A percentile compares a stretch with the other conserved stretches of the same genome.
These are phyloP conservation scores for Chrysina gloriosa DNA, from an alignment of 2,888 invertebrate species.

Conservation along the genomic window DNA sequence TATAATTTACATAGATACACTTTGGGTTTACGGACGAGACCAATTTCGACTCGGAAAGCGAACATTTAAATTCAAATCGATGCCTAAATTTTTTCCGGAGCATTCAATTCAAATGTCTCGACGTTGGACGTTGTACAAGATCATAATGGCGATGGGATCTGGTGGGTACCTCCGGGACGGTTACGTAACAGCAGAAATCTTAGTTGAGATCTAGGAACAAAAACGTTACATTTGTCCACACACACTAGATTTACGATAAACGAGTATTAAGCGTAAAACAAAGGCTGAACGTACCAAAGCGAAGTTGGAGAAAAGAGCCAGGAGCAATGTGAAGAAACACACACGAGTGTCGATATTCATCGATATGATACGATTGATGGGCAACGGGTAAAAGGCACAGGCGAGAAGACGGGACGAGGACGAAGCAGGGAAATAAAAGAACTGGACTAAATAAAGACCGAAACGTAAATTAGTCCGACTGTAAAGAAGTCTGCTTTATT, in stretches of 20 bases:
- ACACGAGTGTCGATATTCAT: slow-evolving; percentile 33
- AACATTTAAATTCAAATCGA: slow-evolving; percentile 39
- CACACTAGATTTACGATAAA: slow-evolving; percentile 55
- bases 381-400: not conserved
- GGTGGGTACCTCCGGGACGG: slow-evolving; percentile 16
- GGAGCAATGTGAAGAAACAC: slow-evolving; percentile 45
- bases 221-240: slow-evolving; percentile 56
- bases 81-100: slow-evolving; percentile 32
- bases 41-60: slow-evolving; percentile 29
- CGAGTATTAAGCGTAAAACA: slow-evolving; percentile 42
- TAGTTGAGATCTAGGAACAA: slow-evolving; percentile 54
- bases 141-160: slow-evolving; percentile 37
- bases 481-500: slow-evolving; percentile 56
- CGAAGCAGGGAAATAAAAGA: not conserved
- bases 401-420: slow-evolving; percentile 14
- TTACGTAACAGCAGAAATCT: slow-evolving; percentile 31
- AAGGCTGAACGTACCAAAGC: slow-evolving; percentile 1
- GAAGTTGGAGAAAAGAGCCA: slow-evolving; percentile 38
- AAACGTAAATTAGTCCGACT: slow-evolving; percentile 55
- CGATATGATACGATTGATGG: slow-evolving; percentile 36
- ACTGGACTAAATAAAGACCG: slow-evolving; percentile 27
- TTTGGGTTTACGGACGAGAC: slow-evolving; percentile 21
- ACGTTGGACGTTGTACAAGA: slow-evolving; percentile 24
- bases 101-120: slow-evolving; percentile 37
- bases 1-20: slow-evolving; percentile 35